Percentiles rank a stretch among this genome's conserved stretches.
Evolutionary conservation across 2,888 invertebrate genomes (phyloP).

Genomic region (Trissonchulus sp.): DNA sequence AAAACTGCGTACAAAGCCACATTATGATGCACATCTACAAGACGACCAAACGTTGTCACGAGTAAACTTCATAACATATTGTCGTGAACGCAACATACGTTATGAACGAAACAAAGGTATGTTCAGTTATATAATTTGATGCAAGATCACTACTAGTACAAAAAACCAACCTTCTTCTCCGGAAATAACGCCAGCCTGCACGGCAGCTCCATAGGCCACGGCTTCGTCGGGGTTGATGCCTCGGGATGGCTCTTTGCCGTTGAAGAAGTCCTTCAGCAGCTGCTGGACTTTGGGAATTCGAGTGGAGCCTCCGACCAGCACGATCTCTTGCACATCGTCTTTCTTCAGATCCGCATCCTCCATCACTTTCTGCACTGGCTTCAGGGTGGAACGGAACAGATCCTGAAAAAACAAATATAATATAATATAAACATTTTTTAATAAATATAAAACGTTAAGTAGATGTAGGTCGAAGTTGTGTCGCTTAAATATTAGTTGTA

Average conservation of each 20-base stretch:
- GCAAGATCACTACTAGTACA: too few relatives aligned
- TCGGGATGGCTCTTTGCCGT: constrained; percentile 92
- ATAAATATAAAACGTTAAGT: constrained; percentile 18
- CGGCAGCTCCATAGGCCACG: constrained; percentile 95
- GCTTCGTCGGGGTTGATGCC: constrained; percentile 99
- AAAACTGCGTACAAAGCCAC: too few relatives aligned
- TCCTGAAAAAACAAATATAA: constrained; percentile 49
- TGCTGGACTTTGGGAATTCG: constrained; percentile 91
- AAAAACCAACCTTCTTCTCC: constrained; percentile 82
- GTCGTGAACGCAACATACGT: too few relatives aligned
- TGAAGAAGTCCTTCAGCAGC: constrained; percentile 67
- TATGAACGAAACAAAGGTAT: too few relatives aligned
- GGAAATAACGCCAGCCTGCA: constrained; percentile 93
- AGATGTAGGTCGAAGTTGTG: too few relatives aligned
- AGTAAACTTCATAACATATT: too few relatives aligned
- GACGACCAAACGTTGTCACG: too few relatives aligned
- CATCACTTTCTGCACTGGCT: constrained; percentile 88
- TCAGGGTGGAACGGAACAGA: constrained; percentile 73
- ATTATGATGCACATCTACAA: too few relatives aligned
- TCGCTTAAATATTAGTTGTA: too few relatives aligned
- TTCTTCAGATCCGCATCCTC: constrained; percentile 99
- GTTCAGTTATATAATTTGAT: too few relatives aligned
- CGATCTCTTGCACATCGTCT: constrained; percentile 95
- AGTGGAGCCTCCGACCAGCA: constrained; percentile 95
- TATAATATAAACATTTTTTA: constrained; percentile 12